A percentile compares a stretch with the other conserved stretches of the same genome.
Evolutionary conservation across 2,113 vertebrate genomes (phyloP).

Genomic region (Antigone vipio): DNA sequence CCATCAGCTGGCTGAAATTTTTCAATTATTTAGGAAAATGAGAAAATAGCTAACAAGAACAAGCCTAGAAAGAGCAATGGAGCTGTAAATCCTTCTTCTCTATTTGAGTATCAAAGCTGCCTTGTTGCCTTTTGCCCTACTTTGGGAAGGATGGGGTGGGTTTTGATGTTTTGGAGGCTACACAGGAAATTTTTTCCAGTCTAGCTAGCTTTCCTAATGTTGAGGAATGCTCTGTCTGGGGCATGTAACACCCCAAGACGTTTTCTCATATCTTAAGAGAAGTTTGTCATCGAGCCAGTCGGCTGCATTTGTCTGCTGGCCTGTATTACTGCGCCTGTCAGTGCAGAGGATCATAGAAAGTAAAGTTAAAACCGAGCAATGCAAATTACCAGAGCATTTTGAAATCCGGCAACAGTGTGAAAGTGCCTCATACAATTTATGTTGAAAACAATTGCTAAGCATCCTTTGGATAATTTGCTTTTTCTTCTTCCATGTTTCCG

Average conservation of each 20-base stretch:
- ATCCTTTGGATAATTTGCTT: not conserved
- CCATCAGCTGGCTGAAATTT: not conserved
- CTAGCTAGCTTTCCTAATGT: not conserved
- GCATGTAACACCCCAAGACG: fast-evolving
- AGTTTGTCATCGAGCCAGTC: not conserved
- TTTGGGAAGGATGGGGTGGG: not conserved
- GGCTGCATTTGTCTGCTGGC: not conserved
- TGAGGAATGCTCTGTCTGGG: not conserved
- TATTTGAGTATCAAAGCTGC: not conserved
- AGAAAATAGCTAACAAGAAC: not conserved
- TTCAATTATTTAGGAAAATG: not conserved
- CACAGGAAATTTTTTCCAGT: not conserved
- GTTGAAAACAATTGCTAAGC: not conserved
- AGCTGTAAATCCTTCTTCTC: not conserved
- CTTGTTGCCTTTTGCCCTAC: not conserved
- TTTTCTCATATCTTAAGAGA: not conserved
- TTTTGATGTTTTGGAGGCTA: not conserved
- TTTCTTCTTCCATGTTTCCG: not conserved
- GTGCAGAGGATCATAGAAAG: not conserved
- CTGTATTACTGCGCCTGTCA: not conserved
- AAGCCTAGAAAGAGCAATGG: not conserved
- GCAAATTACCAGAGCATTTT: not conserved
- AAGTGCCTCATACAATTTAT: not conserved
- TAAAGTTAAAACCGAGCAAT: not conserved
- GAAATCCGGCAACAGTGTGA: not conserved